A percentile compares a stretch with the other conserved stretches of the same genome.
Conservation (phyloP, 2,797 vertebrate species). For the Cygnus olor region DNA sequence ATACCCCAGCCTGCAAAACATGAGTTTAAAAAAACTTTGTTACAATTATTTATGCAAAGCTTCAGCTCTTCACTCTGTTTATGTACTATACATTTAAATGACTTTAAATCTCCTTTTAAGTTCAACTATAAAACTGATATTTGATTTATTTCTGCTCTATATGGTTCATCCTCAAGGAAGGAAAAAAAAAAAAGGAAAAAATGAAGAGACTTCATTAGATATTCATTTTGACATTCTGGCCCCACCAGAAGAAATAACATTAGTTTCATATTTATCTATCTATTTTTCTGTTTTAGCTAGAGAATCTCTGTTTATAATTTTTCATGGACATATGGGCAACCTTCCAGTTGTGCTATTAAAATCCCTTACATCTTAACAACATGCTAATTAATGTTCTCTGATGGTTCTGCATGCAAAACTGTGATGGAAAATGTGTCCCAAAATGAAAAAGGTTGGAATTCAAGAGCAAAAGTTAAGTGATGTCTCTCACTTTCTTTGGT, state of each 20-base stretch:
- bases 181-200: neutral
- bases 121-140: conserved; percentile 53
- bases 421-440: neutral
- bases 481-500: neutral
- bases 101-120: conserved; percentile 38
- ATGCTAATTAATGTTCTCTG: conserved; percentile 75
- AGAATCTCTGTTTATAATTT: conserved; percentile 75
- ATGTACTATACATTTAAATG: conserved; percentile 68
- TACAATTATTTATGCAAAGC: neutral
- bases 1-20: conserved; percentile 37
- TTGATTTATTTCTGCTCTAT: conserved; percentile 72
- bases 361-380: conserved; percentile 72
- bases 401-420: conserved; percentile 33
- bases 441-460: conserved; percentile 33
- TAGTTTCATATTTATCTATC: conserved; percentile 78
- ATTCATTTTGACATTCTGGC: conserved; percentile 76
- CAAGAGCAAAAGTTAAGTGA: conserved; percentile 25
- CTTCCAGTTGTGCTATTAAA: conserved; percentile 79
- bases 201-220: conserved; percentile 53
- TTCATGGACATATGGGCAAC: conserved; percentile 62
- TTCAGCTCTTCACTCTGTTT: conserved; percentile 37
- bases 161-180: neutral
- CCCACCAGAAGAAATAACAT: conserved; percentile 77
- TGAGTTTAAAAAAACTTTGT: neutral
- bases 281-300: conserved; percentile 74